Evolutionary conservation across 1,140 invertebrate species (phyloP), one percentile per base, ranked within the genome.

Genomic region (Mylabris phalerata): DNA sequence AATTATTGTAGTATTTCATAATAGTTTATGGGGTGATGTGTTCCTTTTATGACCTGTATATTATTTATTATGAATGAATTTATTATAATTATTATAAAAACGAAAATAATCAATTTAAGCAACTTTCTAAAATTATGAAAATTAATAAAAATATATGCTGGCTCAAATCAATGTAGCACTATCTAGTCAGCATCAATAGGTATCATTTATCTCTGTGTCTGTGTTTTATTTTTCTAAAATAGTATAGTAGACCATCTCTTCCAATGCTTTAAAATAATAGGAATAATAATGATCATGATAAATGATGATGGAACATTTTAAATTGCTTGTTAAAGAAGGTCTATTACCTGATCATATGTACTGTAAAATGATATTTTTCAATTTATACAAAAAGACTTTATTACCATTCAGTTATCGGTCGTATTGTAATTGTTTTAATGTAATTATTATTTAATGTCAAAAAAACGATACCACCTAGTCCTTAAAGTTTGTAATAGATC

Each of bases 81-180:
- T 19, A 19, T 19, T 40, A 40, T 40, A 42, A 42, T 42, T 42
- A 11, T 42, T 9, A n/a, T 9, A 48, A 61, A 46, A 57, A 52
- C 44, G 58, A 46, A 57, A 52, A 61, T 58, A 58, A 58, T 50
- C 59, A 60, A 64, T 68, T 68, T 64, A 66, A 60, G 60, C 64
- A 66, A 68, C 57, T 55, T 62, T 63, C 38, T 32, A 32, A 32
- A 32, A 32, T 32, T 32, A 32, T 32, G 32, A 32, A 7, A 32
- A 32, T 32, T 32, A 5, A 32, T 5, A 32, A 32, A 56, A 59
- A 60, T 40, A 40, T 58, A 61, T 64, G 66, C 66, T 67, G 66
- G 66, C 66, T 67, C 60, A 62, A 65, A 65, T 65, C 61, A 66
- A 59, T 66, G 63, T 67, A 62, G 66, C 55, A 63, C 51, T 59